phyloP scores from a whole-genome alignment of 2,113 vertebrate genomes.

The Prietella phreatophila region DNA sequence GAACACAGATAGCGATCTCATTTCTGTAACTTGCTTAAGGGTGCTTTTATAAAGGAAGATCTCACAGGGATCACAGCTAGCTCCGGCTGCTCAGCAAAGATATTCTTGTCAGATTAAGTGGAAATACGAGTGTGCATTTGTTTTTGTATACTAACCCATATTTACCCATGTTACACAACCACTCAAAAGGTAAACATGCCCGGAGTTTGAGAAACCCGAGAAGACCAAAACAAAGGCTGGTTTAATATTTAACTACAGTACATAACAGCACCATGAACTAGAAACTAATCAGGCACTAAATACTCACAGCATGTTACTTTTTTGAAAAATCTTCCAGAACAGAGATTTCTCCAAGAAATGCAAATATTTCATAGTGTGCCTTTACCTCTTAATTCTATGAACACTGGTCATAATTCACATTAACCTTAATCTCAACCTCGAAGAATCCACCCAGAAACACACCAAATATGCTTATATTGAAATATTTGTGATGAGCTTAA shows the following conservation, averaged over 20 bases:
- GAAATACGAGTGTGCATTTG: conserved; percentile 19
- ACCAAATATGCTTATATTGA: background rate
- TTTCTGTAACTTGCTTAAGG: background rate
- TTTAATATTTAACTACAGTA: conserved; percentile 14
- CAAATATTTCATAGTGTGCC: background rate
- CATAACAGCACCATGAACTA: background rate
- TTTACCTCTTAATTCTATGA: conserved; percentile 7
- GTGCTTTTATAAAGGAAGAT: background rate
- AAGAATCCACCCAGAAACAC: background rate
- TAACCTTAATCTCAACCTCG: too few relatives aligned
- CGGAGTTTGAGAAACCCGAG: background rate
- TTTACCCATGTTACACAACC: conserved; percentile 31
- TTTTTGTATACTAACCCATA: conserved; percentile 37
- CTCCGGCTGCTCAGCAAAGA: background rate
- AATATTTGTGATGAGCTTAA: background rate
- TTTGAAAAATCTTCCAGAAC: background rate
- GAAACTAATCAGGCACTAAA: background rate
- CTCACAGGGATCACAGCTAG: background rate
- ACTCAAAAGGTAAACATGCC: conserved; percentile 18
- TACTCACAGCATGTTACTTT: background rate
- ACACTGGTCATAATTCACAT: background rate
- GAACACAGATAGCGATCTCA: background rate
- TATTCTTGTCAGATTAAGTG: conserved; percentile 2
- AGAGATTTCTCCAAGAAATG: background rate
- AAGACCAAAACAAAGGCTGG: conserved; percentile 21